These are phyloP conservation scores for Ivindomyrus marchei DNA, from an alignment of 2,113 vertebrate genomes.

Conservation along the genomic window DNA sequence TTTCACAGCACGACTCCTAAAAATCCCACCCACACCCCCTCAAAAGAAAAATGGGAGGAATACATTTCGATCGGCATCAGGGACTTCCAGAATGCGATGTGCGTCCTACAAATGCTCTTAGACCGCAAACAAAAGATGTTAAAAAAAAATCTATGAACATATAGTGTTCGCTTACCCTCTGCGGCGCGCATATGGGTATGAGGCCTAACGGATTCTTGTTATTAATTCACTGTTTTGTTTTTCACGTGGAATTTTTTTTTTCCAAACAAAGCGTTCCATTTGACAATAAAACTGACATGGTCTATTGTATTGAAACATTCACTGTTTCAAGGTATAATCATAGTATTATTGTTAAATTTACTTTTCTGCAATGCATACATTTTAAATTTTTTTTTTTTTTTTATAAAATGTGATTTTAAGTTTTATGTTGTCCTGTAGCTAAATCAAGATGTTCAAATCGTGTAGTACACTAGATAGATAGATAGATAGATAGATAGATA, in stretches of 20 bases:
- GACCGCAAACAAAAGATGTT: constrained; percentile 23
- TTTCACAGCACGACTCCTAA: constrained; percentile 42
- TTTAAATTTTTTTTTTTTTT: not conserved
- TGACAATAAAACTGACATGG: not conserved
- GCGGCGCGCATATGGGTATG: not conserved
- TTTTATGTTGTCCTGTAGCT: not conserved
- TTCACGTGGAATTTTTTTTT: not conserved
- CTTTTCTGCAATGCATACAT: not conserved
- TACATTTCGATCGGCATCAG: constrained; percentile 17
- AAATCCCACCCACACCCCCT: constrained; percentile 17
- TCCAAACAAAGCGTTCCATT: not conserved
- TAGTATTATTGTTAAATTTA: not conserved
- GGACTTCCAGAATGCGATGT: constrained; percentile 20
- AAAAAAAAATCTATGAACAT: constrained; percentile 22
- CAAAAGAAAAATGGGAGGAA: constrained; percentile 13
- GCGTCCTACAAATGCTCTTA: constrained; percentile 23
- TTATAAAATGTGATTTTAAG: not conserved
- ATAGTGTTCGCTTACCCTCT: not conserved
- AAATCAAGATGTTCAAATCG: not conserved
- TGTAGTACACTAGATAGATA: not conserved
- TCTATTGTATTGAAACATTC: not conserved
- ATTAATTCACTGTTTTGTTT: not conserved
- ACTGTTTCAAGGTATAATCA: not conserved
- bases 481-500: too few species aligned
- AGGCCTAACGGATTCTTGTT: not conserved